phyloP scores from a whole-genome alignment of 2,888 invertebrate species.

The Diachrysia chrysitis region DNA sequence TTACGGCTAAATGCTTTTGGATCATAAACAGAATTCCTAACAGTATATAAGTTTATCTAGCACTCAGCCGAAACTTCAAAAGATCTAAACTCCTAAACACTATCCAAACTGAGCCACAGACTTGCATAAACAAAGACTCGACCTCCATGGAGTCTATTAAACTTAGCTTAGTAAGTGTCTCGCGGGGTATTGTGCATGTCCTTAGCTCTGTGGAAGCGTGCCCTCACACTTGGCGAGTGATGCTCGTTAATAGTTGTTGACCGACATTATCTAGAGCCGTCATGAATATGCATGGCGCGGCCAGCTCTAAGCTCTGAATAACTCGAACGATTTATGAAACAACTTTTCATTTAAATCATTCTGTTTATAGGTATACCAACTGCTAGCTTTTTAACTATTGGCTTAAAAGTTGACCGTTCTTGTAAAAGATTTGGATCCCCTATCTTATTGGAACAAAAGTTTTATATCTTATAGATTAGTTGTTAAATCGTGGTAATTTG shows the following conservation, averaged over 20 bases:
- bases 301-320: slow-evolving; percentile 1
- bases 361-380: background rate
- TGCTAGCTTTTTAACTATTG: too few relatives aligned
- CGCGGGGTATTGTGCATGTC: background rate
- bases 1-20: background rate
- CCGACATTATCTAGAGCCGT: slow-evolving; percentile 17
- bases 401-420: background rate
- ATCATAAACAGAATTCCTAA: background rate
- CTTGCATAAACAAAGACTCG: background rate
- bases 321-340: background rate
- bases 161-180: background rate
- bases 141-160: background rate
- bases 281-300: slow-evolving; percentile 29
- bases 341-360: background rate
- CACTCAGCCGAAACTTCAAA: background rate
- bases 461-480: too few relatives aligned
- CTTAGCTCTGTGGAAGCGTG: slow-evolving; percentile 14
- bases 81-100: background rate
- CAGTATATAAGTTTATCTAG: background rate
- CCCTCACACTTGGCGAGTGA: slow-evolving; percentile 10
- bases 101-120: background rate
- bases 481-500: too few relatives aligned
- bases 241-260: slow-evolving; percentile 14
- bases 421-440: too few relatives aligned
- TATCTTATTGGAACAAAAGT: too few relatives aligned